A percentile compares a stretch with the other conserved stretches of the same genome.
Evolutionary conservation across 64 coral and sea anemone species (phyloP).

Genomic region (Trachythela sp.): DNA sequence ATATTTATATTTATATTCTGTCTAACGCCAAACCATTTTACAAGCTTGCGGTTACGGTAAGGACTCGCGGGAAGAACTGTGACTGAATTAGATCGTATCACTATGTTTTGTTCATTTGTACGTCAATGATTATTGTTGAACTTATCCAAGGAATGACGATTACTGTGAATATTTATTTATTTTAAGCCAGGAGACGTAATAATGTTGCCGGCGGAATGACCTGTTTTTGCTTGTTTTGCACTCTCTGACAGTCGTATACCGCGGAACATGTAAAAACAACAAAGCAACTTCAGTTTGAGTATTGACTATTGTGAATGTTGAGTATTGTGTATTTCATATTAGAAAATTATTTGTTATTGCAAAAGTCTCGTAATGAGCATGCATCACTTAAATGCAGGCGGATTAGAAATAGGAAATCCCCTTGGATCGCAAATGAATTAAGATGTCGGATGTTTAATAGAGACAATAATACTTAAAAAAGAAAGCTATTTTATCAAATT

Average conservation of each 20-base stretch:
- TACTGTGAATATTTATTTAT: neutral
- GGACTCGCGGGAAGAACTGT: too few species aligned
- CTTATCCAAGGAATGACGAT: too few species aligned
- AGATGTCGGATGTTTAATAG: slow-evolving; percentile 35
- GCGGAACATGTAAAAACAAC: neutral
- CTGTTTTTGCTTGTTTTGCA: neutral
- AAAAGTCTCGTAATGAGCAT: slow-evolving; percentile 39
- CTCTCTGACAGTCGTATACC: too few species aligned
- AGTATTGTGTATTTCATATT: too few species aligned
- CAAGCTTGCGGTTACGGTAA: too few species aligned
- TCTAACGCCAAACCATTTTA: too few species aligned
- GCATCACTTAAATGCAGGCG: slow-evolving; percentile 35
- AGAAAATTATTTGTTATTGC: too few species aligned
- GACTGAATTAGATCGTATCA: too few species aligned
- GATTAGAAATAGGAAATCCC: slow-evolving; percentile 48
- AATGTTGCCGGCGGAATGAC: neutral
- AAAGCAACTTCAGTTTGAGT: neutral
- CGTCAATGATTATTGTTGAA: too few species aligned
- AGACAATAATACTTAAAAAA: slow-evolving; percentile 33
- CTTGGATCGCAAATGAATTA: slow-evolving; percentile 46
- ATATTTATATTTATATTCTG: too few species aligned
- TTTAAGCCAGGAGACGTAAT: neutral
- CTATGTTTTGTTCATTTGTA: too few species aligned
- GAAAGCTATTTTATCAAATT: slow-evolving; percentile 45
- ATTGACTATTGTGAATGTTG: too few species aligned